phyloP scores from a whole-genome alignment of 2,888 invertebrate genomes.

The Prionchulus punctatus region DNA sequence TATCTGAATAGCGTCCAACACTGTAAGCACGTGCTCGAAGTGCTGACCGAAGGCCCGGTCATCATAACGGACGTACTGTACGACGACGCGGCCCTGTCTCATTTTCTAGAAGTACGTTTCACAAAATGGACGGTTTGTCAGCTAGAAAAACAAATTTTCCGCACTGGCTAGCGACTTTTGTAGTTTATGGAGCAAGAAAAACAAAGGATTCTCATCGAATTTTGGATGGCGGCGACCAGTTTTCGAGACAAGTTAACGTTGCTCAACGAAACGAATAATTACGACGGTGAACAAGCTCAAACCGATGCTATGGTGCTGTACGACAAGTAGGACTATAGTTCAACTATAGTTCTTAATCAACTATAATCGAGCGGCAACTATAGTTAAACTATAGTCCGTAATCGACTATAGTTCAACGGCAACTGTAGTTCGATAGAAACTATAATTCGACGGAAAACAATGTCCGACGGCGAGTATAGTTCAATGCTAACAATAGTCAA shows the following conservation, averaged over 20 bases:
- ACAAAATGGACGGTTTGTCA: too few species aligned
- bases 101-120: conserved; percentile 87
- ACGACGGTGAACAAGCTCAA: conserved; percentile 53
- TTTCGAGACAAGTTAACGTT: conserved; percentile 62
- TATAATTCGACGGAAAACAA: too few species aligned
- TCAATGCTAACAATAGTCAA: too few species aligned
- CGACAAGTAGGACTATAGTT: conserved; percentile 50
- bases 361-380: too few species aligned
- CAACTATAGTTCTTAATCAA: neutral
- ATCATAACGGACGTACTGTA: conserved; percentile 69
- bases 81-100: conserved; percentile 75
- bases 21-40: conserved; percentile 80
- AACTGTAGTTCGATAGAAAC: too few species aligned
- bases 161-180: too few species aligned
- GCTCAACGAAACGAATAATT: conserved; percentile 41
- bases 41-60: conserved; percentile 57
- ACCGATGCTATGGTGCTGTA: conserved; percentile 85
- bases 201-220: conserved; percentile 58
- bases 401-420: too few species aligned
- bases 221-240: conserved; percentile 72
- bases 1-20: conserved; percentile 70
- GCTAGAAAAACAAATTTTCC: too few species aligned
- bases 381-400: too few species aligned
- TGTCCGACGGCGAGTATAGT: too few species aligned
- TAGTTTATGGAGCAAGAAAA: conserved; percentile 76